Evolutionary conservation across 2,797 vertebrate genomes (phyloP).

Genomic region (Scarus forsteni): DNA sequence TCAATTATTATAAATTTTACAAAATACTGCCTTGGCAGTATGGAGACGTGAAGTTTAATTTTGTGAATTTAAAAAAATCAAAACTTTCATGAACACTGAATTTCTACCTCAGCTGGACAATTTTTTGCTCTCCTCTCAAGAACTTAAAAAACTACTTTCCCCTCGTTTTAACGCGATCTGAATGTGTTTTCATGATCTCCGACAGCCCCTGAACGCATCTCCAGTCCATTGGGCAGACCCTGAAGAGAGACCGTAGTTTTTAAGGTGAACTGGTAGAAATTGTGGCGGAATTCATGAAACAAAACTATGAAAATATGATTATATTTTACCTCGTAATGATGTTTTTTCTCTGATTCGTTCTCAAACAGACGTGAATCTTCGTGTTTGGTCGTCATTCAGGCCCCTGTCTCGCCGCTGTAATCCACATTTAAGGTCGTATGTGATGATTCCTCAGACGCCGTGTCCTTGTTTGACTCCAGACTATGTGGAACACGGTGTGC

Average conservation of each 20-base stretch:
- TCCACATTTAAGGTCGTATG: constrained; percentile 64
- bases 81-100: no score
- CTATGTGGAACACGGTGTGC: constrained; percentile 75
- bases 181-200: constrained; percentile 11
- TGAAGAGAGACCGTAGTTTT: constrained; percentile 38
- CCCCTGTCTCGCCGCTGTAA: background rate
- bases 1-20: no score
- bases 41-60: no score
- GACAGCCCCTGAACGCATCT: constrained; percentile 34
- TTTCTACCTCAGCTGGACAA: no score
- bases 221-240: constrained; percentile 52
- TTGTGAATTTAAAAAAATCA: no score
- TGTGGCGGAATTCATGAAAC: constrained; percentile 53
- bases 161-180: no score
- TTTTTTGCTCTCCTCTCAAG: no score
- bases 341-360: background rate
- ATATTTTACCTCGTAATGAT: rapidly evolving
- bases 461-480: constrained; percentile 79
- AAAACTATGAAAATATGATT: constrained; percentile 16
- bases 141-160: background rate
- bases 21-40: no score
- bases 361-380: rapidly evolving
- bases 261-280: constrained; percentile 63
- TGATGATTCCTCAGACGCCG: constrained; percentile 48
- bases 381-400: rapidly evolving